Base-by-base conservation (phyloP, 2,797 vertebrate species). In the Chelidonichthys spinosus region DNA sequence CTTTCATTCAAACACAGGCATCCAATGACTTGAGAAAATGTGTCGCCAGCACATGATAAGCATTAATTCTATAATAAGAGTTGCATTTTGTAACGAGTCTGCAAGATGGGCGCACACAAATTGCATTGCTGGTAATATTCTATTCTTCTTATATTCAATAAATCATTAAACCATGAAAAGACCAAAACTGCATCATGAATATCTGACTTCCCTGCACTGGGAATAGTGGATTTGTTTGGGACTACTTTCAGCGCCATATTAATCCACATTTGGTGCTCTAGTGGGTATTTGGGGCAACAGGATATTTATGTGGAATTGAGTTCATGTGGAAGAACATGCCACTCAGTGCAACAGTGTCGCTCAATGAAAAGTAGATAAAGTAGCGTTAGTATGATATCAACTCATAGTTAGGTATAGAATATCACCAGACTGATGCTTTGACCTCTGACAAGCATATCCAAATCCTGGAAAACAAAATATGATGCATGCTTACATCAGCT, bases 1-100 rank as follows among this genome's bases (percentile, higher is more conserved):
- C 40, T 44, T 68, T 63, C 69, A 82, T 76, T 85, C 65, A 63
- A 40, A 44, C 43, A 47, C 37, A 54, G n/a, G 11, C 49, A 69
- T 42, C 36, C 1, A 7, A 11, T 75, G 54, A 61, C 37, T 9
- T 63, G 11, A n/a, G 25, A 67, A 74, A 72, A 68, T 58, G 47
- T 54, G 33, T 56, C 37, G 64, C n/a, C 14, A 58, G 56, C 58
- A 65, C 56, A 62, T 46, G 36, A 43, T 53, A 17, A 42, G 42
- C 2, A 2, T 65, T 33, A 33, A 42, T 53, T 52, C 25, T 25
- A 37, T 6, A 67, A 44, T 17, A 37, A 59, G 7, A 35, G 47
- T 32, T 68, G 5, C 15, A 11, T 60, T 60, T 60, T 42, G 7
- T 11, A 25, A 32, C 33, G 32, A 47, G 13, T 5, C 43, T 11